Conservation (phyloP, 2,888 invertebrate species). For the Xestia rhomboidea region DNA sequence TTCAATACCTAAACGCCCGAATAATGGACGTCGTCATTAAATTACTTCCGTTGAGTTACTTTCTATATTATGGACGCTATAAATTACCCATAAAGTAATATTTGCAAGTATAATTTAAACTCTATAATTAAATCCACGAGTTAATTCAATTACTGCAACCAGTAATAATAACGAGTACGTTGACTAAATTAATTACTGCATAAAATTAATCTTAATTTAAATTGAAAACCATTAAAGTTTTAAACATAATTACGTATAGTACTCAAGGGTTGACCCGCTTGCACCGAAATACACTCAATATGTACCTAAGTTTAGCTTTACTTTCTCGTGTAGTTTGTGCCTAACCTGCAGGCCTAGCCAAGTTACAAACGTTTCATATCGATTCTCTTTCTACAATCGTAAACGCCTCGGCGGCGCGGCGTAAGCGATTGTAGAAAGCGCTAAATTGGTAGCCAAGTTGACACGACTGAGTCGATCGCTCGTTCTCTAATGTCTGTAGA, state of each 20-base stretch:
- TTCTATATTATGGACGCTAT: constrained; percentile 1
- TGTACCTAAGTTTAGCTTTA: neutral
- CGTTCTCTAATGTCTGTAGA: too few relatives aligned
- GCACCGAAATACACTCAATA: neutral
- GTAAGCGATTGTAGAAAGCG: too few relatives aligned
- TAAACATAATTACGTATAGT: neutral
- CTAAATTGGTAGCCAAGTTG: too few relatives aligned
- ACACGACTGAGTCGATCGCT: too few relatives aligned
- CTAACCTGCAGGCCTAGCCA: neutral
- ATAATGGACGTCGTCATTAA: neutral
- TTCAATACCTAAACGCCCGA: neutral
- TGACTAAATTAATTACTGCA: constrained; percentile 2
- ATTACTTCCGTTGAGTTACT: constrained; percentile 7
- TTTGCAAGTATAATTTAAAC: constrained; percentile 1
- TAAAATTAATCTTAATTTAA: neutral
- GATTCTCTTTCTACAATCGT: too few relatives aligned
- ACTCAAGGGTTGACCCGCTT: neutral
- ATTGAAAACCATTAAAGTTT: neutral
- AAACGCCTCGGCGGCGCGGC: too few relatives aligned
- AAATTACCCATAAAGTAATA: neutral
- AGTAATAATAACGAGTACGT: neutral
- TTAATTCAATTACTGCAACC: neutral
- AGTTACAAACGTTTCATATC: too few relatives aligned
- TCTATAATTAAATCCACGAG: neutral
- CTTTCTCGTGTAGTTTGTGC: neutral